Base-by-base conservation (phyloP, 2,113 vertebrate genomes). In the Brienomyrus longianalis region DNA sequence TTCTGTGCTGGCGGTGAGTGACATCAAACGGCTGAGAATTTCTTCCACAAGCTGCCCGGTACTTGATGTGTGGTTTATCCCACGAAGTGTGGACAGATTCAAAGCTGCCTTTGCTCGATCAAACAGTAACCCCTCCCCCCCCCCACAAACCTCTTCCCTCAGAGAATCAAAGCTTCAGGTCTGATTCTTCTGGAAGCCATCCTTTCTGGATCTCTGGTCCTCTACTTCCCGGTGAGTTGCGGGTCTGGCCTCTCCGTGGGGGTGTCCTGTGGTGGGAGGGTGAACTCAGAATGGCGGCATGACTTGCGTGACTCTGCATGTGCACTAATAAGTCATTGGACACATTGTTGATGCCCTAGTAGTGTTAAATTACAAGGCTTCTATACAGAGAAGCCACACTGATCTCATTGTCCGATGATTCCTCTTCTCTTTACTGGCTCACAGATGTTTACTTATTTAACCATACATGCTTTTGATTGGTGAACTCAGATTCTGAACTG, bases 141-240 rank as follows among this genome's bases (percentile, higher is more conserved):
- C 56, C 2, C 15, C 52, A 54, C 52, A 54, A 17, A 54, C 9
- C 9, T 17, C 1, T 86, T 83, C 15, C 91, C 92, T 91, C 92
- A 99, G 98, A 98, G 98, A 91, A 98, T 99, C 95, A 95, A 97
- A 90, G 98, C 98, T 50, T 99, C 98, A 0, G 98, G 98, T 9
- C 95, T 99, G 45, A 95, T 99, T 90, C 96, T 99, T 88, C 92
- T 99, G 96, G 98, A 99, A 95, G 97, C 97, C 89, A 98, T 99
- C 93, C 95, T 99, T 90, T 98, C 97, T 91, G 98, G 98, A 93
- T 97, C 97, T 9, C 94, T 99, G 86, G 97, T 99, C 90, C 97
- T 99, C 27, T 99, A 99, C 94, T 99, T 99, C 87, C 98, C 98
- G 2, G 98, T 99, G 95, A 98, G 97, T 93, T 87, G 39, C 84